Evolutionary conservation across 2,113 vertebrate genomes (phyloP), one percentile per base, ranked within the genome.

Genomic region (Tretioscincus oriximinensis): DNA sequence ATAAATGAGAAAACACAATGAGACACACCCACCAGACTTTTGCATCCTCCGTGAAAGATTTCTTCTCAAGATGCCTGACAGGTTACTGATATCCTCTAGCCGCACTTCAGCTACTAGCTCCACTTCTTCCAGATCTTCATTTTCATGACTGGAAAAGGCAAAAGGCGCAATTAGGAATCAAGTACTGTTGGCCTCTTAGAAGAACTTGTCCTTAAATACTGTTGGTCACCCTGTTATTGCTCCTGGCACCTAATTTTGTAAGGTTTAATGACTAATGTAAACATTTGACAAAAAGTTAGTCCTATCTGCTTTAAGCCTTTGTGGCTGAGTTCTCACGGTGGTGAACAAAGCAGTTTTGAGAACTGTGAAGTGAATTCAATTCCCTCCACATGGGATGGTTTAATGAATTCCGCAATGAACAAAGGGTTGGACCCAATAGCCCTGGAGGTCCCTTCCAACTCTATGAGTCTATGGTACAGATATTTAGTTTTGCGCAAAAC

Each of bases 61-160:
- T 73, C 83, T 83, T 66, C 88, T 85, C 22, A 78, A 81, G 45
- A 83, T 70, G 58, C 88, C 64, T 29, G 88, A 83, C 0, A 88
- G 71, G 1, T 91, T 85, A 5, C 86, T 91, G 49, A 90, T 80
- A 41, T 93, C 93, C 49, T 88, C 93, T 0, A 94, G 85, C 5
- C 86, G 91, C 61, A 94, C 88, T 84, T 94, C 93, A 0, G 93
- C 93, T 75, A 94, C 90, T 81, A 94, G 84, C 75, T 94, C 93
- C 68, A 94, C 83, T 83, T 93, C 84, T 78, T 90, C 93, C n/a
- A 78, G n/a, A 2, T 71, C 78, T 73, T 93, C 93, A 0, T 89
- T 86, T 81, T 90, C 89, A 74, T 72, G 85, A 78, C 65, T 72
- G 51, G 26, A n/a, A 70, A 21, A 29, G 74, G 20, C 29, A 41